Conservation (phyloP, 1,140 invertebrate genomes). For the Leptinotarsa defecta region DNA sequence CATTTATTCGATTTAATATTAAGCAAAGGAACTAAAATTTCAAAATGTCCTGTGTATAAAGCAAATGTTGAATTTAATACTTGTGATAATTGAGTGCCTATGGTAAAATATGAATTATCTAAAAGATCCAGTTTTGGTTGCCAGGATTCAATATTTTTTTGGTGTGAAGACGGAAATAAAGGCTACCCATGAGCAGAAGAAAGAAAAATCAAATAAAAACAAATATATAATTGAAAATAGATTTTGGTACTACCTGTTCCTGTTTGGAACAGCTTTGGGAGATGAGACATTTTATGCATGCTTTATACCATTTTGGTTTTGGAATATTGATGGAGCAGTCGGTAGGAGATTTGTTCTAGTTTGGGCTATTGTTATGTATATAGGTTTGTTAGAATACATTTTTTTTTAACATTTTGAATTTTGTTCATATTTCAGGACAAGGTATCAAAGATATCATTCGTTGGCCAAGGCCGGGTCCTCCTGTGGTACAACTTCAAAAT, state of each 20-base stretch:
- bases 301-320: conserved; percentile 90
- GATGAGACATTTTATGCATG: conserved; percentile 88
- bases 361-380: conserved; percentile 85
- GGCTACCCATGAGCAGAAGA: conserved; percentile 26
- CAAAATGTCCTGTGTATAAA: too few species aligned
- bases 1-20: too few species aligned
- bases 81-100: too few species aligned
- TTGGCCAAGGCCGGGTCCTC: conserved; percentile 83
- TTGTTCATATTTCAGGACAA: conserved; percentile 66
- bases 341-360: conserved; percentile 78
- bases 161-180: conserved; percentile 56
- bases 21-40: too few species aligned
- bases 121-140: conserved; percentile 70
- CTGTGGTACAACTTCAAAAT: conserved; percentile 78
- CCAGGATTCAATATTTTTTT: conserved; percentile 73
- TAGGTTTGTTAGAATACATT: conserved; percentile 64
- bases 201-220: conserved; percentile 49
- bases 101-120: conserved; percentile 61
- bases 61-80: too few species aligned
- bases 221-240: conserved; percentile 70
- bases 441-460: conserved; percentile 84
- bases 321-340: conserved; percentile 87
- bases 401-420: neutral
- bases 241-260: conserved; percentile 86
- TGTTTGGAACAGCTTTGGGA: conserved; percentile 80